Evolutionary conservation across 1,140 invertebrate genomes (phyloP).

Genomic region (Drosophila tropicalis): DNA sequence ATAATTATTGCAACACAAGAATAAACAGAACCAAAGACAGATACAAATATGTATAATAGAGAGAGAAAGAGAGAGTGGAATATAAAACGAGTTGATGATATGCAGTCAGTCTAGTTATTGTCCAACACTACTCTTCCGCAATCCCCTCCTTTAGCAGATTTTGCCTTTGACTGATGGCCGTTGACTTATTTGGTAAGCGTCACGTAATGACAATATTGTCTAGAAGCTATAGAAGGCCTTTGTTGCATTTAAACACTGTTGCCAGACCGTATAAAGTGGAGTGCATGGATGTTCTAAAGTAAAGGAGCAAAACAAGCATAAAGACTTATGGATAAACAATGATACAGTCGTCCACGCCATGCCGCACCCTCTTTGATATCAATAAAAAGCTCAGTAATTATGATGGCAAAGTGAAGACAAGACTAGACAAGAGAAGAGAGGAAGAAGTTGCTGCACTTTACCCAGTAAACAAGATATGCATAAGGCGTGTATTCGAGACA

Average conservation of each 20-base stretch:
- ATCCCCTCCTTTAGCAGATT: too few species aligned
- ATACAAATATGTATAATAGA: background rate
- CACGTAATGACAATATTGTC: slow-evolving; percentile 31
- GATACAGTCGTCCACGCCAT: slow-evolving; percentile 22
- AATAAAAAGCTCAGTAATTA: slow-evolving; percentile 49
- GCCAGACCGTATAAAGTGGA: background rate
- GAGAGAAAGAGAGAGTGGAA: slow-evolving; percentile 26
- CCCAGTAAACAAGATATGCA: too few species aligned
- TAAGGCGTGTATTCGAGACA: too few species aligned
- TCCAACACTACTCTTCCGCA: too few species aligned
- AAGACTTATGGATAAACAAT: background rate
- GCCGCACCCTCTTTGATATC: slow-evolving; percentile 34
- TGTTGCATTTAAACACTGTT: background rate
- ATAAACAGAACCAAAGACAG: background rate
- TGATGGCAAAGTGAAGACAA: slow-evolving; percentile 13
- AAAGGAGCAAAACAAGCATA: background rate
- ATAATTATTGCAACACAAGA: slow-evolving; percentile 40
- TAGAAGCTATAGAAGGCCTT: background rate
- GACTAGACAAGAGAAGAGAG: background rate
- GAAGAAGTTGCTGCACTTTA: background rate
- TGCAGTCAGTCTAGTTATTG: slow-evolving; percentile 23
- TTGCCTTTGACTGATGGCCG: background rate
- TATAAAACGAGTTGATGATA: background rate
- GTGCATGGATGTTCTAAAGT: background rate
- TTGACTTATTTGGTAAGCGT: slow-evolving; percentile 16